phyloP scores from a whole-genome alignment of 2,888 invertebrate genomes.

The Brachyopa scutellaris region DNA sequence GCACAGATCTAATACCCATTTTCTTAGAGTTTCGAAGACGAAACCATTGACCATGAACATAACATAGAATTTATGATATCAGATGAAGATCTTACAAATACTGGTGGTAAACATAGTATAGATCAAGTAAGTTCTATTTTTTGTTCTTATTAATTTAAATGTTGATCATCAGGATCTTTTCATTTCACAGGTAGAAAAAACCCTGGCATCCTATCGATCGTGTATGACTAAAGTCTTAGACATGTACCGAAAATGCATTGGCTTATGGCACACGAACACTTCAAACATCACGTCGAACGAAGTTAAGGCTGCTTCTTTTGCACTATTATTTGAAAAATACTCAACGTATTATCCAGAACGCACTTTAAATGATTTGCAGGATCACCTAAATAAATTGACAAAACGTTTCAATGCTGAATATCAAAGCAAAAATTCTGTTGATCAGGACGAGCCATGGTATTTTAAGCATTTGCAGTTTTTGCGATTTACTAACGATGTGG shows the following conservation, averaged over 20 bases:
- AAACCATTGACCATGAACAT: background rate
- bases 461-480: background rate
- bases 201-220: too few relatives aligned
- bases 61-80: background rate
- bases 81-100: background rate
- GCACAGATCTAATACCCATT: too few relatives aligned
- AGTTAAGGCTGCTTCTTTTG: background rate
- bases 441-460: background rate
- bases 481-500: background rate
- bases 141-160: too few relatives aligned
- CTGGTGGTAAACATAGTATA: background rate
- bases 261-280: slow-evolving; percentile 17
- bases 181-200: too few relatives aligned
- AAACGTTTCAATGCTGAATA: background rate
- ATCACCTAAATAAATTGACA: background rate
- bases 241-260: slow-evolving; percentile 24
- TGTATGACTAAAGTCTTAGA: slow-evolving; percentile 3
- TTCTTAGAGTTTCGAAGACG: too few relatives aligned
- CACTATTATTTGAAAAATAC: background rate
- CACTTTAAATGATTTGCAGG: background rate
- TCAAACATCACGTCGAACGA: background rate
- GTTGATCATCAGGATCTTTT: too few relatives aligned
- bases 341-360: background rate
- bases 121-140: background rate
- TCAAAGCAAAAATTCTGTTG: background rate